A percentile compares a stretch with the other conserved stretches of the same genome.
phyloP scores from a whole-genome alignment of 2,888 invertebrate genomes.

The Acanthococcus lagerstroemiae region DNA sequence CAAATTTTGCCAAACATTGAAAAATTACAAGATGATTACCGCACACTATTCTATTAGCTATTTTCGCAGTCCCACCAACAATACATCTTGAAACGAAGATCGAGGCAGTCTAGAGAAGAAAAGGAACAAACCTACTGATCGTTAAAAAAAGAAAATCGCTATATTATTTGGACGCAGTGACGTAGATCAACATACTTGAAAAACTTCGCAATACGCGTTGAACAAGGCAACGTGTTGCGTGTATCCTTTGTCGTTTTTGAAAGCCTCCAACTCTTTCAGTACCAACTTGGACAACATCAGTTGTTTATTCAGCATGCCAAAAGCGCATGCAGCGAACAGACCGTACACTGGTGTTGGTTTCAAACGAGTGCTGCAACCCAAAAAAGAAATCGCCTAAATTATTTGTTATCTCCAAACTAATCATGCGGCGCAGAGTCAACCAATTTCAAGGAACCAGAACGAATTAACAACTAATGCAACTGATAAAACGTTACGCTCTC shows the following conservation, averaged over 20 bases:
- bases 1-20: too few species aligned
- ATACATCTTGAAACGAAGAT: too few species aligned
- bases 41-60: too few species aligned
- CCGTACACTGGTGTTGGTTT: constrained; percentile 48
- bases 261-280: constrained; percentile 56
- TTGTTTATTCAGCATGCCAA: constrained; percentile 68
- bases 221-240: constrained; percentile 57
- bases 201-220: constrained; percentile 51
- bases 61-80: too few species aligned
- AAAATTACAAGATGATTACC: too few species aligned
- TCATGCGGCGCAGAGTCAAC: background rate
- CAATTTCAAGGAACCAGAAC: background rate
- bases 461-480: background rate
- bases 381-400: background rate
- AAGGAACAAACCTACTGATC: too few species aligned
- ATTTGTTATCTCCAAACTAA: background rate
- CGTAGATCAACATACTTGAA: constrained; percentile 43
- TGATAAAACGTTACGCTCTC: too few species aligned
- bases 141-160: too few species aligned
- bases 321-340: constrained; percentile 65
- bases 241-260: constrained; percentile 50
- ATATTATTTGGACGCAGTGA: too few species aligned
- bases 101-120: too few species aligned
- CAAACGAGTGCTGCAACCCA: constrained; percentile 9
- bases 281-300: constrained; percentile 59